A percentile compares a stretch with the other conserved stretches of the same genome.
Conservation (phyloP, 2,888 invertebrate species). For the Octonoba sinensis region DNA sequence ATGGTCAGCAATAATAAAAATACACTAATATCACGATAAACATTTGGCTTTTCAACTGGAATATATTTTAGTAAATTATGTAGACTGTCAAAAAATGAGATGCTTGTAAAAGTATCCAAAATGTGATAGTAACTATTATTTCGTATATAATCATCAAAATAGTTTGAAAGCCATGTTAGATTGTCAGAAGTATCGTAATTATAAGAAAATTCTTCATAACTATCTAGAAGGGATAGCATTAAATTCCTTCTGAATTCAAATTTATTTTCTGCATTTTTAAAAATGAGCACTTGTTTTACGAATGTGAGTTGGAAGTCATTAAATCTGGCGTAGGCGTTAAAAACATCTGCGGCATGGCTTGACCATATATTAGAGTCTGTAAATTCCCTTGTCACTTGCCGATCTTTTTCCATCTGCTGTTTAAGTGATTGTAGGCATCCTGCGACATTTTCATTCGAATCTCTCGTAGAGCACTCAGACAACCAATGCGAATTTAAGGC, state of each 20-base stretch:
- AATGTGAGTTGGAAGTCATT: background rate
- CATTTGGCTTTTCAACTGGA: background rate
- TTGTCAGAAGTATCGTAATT: no score
- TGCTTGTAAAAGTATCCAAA: background rate
- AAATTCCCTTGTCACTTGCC: background rate
- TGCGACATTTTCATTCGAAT: background rate
- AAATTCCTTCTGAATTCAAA: background rate
- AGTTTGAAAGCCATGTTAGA: background rate
- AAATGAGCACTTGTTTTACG: background rate
- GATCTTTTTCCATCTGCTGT: background rate
- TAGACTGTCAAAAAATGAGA: conserved; percentile 1
- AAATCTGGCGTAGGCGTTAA: background rate
- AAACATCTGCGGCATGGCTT: no score
- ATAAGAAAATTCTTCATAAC: background rate
- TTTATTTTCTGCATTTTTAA: background rate
- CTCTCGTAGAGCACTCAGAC: background rate
- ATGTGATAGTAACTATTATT: background rate
- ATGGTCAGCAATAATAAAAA: background rate
- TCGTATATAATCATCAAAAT: background rate
- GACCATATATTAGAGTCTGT: background rate
- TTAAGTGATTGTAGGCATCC: background rate
- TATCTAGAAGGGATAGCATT: background rate
- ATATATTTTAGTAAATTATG: background rate
- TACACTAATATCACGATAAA: background rate
- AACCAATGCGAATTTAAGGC: background rate